Percentiles rank a stretch among this genome's conserved stretches.
These are phyloP conservation scores for Spea bombifrons DNA, from an alignment of 2,113 vertebrate species.

Conservation along the genomic window DNA sequence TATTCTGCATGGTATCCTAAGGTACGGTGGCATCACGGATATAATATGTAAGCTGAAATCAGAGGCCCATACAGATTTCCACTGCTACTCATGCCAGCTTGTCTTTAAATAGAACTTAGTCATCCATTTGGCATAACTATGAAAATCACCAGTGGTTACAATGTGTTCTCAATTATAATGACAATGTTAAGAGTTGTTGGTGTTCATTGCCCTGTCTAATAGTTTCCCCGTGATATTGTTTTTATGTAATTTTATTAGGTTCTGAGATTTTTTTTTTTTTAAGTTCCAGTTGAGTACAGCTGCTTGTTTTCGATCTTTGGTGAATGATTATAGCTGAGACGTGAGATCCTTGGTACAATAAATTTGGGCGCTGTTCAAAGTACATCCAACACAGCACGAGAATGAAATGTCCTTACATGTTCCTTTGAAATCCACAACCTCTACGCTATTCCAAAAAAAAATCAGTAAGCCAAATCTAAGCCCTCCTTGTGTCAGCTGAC, in stretches of 20 bases:
- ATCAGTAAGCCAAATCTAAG: conserved; percentile 29
- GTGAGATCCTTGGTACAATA: conserved; percentile 15
- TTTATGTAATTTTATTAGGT: neutral
- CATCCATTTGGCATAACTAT: too few species aligned
- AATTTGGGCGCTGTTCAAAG: conserved; percentile 31
- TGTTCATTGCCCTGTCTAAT: conserved; percentile 15
- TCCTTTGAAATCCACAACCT: conserved; percentile 36
- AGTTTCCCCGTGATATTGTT: conserved; percentile 6
- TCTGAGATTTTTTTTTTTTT: neutral
- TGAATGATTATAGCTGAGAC: conserved; percentile 23
- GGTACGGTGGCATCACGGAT: too few species aligned
- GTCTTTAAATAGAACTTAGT: too few species aligned
- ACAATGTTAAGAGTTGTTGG: neutral
- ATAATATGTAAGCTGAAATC: too few species aligned
- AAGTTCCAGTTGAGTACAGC: neutral
- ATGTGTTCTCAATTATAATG: conserved; percentile 20
- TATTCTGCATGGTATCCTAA: too few species aligned
- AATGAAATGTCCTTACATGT: conserved; percentile 29
- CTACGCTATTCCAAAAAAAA: conserved; percentile 23
- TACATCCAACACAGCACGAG: conserved; percentile 7
- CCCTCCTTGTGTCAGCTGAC: conserved; percentile 28
- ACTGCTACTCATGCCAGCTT: too few species aligned
- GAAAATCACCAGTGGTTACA: neutral
- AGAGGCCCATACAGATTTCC: too few species aligned
- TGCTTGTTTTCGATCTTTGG: conserved; percentile 5